A percentile compares a stretch with the other conserved stretches of the same genome.
Evolutionary conservation across 2,113 vertebrate genomes (phyloP).

Genomic region (Laticauda laticaudata): DNA sequence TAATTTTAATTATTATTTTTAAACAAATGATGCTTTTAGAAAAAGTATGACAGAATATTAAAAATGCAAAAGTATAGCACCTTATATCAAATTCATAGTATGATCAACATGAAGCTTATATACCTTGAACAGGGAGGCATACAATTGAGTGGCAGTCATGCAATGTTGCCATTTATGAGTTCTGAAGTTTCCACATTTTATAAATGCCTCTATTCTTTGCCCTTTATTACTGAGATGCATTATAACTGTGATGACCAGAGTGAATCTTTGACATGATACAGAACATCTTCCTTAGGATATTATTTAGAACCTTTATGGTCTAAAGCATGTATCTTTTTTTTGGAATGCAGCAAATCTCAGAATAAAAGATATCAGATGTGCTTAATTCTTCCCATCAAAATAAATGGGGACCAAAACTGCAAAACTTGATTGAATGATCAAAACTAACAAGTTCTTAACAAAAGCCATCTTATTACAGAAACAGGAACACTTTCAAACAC

Average conservation of each 20-base stretch:
- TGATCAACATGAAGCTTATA: not conserved
- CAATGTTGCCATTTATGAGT: not conserved
- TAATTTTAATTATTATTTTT: not conserved
- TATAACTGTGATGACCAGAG: not conserved
- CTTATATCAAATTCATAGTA: not conserved
- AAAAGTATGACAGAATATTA: not conserved
- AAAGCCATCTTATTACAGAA: not conserved
- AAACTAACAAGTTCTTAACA: not conserved
- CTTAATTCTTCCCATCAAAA: not conserved
- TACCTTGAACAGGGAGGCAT: not conserved
- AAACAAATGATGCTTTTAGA: not conserved
- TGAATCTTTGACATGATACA: not conserved
- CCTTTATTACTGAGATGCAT: no score
- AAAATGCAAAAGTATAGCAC: not conserved
- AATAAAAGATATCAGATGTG: not conserved
- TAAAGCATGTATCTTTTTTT: not conserved
- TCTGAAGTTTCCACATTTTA: not conserved
- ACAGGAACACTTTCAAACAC: not conserved
- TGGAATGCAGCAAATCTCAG: not conserved
- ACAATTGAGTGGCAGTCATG: no score
- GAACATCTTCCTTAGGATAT: not conserved
- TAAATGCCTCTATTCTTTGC: not conserved
- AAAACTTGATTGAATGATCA: not conserved
- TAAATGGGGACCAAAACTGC: not conserved
- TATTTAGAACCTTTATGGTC: not conserved